Evolutionary conservation across 1,140 invertebrate genomes (phyloP).

Genomic region (Scaptomyza graminum): DNA sequence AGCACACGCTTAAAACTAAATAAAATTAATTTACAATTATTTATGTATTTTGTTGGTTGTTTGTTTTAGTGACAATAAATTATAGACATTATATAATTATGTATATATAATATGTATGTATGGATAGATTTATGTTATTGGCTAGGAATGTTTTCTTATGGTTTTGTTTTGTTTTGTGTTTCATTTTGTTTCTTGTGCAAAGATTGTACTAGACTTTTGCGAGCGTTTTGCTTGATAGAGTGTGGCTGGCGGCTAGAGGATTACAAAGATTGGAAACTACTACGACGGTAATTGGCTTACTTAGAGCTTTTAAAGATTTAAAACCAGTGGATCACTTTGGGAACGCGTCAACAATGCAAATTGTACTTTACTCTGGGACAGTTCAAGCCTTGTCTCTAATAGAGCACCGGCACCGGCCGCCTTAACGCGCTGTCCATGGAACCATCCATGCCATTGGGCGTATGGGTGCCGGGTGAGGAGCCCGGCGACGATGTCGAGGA

Average conservation of each 20-base stretch:
- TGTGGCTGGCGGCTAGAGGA: neutral
- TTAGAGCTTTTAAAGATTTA: constrained; percentile 82
- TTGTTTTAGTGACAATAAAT: constrained; percentile 67
- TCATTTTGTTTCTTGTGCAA: constrained; percentile 41
- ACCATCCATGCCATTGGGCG: constrained; percentile 73
- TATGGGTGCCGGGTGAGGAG: constrained; percentile 83
- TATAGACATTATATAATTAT: constrained; percentile 51
- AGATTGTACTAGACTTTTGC: constrained; percentile 76
- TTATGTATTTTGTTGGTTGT: constrained; percentile 30
- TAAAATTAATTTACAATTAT: constrained; percentile 79
- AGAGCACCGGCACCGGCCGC: constrained; percentile 86
- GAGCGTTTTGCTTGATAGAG: constrained; percentile 38
- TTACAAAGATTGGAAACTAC: constrained; percentile 34
- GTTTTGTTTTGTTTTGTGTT: no score
- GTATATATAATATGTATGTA: neutral
- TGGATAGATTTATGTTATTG: constrained; percentile 54
- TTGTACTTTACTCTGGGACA: constrained; percentile 79
- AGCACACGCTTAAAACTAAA: constrained; percentile 75
- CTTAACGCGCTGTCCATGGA: constrained; percentile 84
- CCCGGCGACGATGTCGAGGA: constrained; percentile 84
- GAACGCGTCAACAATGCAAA: constrained; percentile 75
- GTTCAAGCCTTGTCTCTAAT: constrained; percentile 73
- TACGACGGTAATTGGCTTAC: constrained; percentile 60
- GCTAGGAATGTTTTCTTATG: constrained; percentile 67
- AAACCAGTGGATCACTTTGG: constrained; percentile 83